Conservation (phyloP, 1,140 invertebrate genomes). For the Listronotus oregonensis region DNA sequence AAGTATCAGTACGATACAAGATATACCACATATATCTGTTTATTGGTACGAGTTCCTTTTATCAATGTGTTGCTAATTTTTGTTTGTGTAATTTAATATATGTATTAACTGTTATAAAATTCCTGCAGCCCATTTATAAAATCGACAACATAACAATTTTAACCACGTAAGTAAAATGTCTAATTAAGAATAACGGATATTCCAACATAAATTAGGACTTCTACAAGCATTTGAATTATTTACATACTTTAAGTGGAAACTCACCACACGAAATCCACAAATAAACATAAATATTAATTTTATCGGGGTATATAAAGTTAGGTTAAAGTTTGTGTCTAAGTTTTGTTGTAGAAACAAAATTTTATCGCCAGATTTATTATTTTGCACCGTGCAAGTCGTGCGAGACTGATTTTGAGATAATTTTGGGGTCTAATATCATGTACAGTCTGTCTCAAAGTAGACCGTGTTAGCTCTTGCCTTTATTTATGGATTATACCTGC, state of each 20-base stretch:
- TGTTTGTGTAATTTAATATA: too few species aligned
- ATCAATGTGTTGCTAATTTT: too few species aligned
- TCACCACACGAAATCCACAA: slow-evolving; percentile 35
- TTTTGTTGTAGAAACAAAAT: slow-evolving; percentile 33
- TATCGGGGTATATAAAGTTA: slow-evolving; percentile 21
- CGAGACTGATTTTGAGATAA: slow-evolving; percentile 15
- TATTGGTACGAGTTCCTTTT: too few species aligned
- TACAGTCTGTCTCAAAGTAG: too few species aligned
- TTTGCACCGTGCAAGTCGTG: slow-evolving; percentile 3
- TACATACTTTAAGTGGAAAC: slow-evolving; percentile 26
- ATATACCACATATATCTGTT: too few species aligned
- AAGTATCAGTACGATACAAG: too few species aligned
- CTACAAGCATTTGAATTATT: slow-evolving; percentile 27
- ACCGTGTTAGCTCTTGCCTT: too few species aligned
- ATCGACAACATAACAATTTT: too few species aligned
- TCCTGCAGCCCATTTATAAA: too few species aligned
- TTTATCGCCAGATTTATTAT: slow-evolving; percentile 22
- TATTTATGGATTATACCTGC: too few species aligned
- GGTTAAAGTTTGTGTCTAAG: slow-evolving; percentile 28
- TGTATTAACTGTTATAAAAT: too few species aligned
- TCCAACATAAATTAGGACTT: slow-evolving; percentile 18
- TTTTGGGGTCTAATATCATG: neutral
- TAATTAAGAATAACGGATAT: slow-evolving; percentile 7
- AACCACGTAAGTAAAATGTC: slow-evolving; percentile 18
- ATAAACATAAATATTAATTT: slow-evolving; percentile 40